Base-by-base conservation (phyloP, 2,888 invertebrate species). In the Adela reaumurella region DNA sequence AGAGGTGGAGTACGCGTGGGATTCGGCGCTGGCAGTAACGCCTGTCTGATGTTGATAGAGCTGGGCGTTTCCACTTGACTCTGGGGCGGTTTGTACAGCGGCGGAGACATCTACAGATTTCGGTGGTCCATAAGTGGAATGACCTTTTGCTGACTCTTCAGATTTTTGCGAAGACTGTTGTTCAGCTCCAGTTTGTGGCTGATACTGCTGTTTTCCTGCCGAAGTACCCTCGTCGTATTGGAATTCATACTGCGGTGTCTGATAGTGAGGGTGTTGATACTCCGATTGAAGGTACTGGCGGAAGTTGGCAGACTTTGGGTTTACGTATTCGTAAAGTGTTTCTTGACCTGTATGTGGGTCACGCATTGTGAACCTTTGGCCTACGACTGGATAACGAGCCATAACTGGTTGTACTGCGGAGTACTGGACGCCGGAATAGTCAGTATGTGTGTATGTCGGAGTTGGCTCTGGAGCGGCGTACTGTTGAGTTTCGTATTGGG, bases 361-460 rank as follows among this genome's bases (percentile, higher is more conserved):
- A 64, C 10, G 68, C 55, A 42, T 62, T 54, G 46, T 65, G 61
- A 53, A 70, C 20, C 67, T 65, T 29, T 64, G 65, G 11, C 17
- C 19, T n/a, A 35, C 28, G 14, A 19, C 19, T 35, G 78, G 78
- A 54, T 77, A 78, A 53, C 62, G 67, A 2, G 78, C 77, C 72
- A 77, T 76, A 2, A 72, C 74, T n/a, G 78, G 78, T 54, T 77
- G 72, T 1, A 76, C 78, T 14, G 71, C 76, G 1, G 77, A 77
- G 52, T 78, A 78, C 50, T 78, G 76, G 3, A 78, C 69, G 43
- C 78, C 78, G 20, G 78, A 72, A 41, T 67, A 63, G 55, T 76
- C 73, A 14, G 71, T 62, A 53, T 77, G 70, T 1, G 76, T 74
- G 50, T 78, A 78, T 6, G 71, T 61, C 19, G 78, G 74, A 47